These are phyloP conservation scores for Boulengeromyrus knoepffleri DNA, from an alignment of 2,113 vertebrate genomes.

Conservation along the genomic window DNA sequence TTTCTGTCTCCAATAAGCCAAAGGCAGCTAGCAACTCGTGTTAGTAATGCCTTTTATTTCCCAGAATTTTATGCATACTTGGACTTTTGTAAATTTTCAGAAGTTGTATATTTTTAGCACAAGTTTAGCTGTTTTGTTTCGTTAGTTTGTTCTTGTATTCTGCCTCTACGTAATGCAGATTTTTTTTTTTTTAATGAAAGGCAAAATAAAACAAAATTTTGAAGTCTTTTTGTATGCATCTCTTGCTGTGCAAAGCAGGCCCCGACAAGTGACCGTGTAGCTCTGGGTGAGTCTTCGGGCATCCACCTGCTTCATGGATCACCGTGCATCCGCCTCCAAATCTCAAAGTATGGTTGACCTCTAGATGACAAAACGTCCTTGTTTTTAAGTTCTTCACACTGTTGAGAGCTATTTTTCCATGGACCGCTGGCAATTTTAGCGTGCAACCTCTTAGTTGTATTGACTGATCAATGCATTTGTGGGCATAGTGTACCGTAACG, in stretches of 20 bases:
- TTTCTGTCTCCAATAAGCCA: background rate
- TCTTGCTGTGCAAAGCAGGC: background rate
- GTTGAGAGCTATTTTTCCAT: background rate
- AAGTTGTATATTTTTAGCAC: constrained; percentile 63
- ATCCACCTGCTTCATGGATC: background rate
- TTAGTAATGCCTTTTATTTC: constrained; percentile 36
- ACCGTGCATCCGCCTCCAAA: background rate
- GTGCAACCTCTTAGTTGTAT: background rate
- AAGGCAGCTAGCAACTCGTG: constrained; percentile 27
- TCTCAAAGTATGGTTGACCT: background rate
- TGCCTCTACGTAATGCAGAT: constrained; percentile 46
- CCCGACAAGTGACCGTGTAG: background rate
- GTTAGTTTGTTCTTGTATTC: constrained; percentile 50
- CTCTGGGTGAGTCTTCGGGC: background rate
- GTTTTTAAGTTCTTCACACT: background rate
- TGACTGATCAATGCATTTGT: background rate
- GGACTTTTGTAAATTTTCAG: constrained; percentile 60
- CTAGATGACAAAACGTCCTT: background rate
- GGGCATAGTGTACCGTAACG: background rate
- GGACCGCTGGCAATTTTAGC: background rate
- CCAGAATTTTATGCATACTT: constrained; percentile 44
- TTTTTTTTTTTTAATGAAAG: constrained; percentile 10
- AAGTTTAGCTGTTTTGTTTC: constrained; percentile 39
- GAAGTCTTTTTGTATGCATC: background rate
- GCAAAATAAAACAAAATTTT: constrained; percentile 10